phyloP scores from a whole-genome alignment of 2,113 vertebrate genomes.

The Trogon surrucura region DNA sequence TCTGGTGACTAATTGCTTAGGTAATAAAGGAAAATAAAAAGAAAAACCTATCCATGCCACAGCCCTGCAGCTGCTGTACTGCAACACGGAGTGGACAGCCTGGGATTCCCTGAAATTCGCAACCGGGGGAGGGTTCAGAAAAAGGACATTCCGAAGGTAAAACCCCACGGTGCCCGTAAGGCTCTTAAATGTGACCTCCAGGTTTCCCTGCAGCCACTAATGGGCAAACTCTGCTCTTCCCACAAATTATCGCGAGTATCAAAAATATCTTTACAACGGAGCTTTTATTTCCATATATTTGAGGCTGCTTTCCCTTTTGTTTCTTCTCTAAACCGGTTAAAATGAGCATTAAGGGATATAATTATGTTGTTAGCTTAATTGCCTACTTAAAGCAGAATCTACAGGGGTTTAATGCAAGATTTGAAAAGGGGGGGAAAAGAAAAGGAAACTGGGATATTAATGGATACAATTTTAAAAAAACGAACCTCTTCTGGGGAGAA shows the following conservation, averaged over 20 bases:
- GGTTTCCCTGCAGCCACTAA: background rate
- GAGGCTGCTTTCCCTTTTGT: conserved; percentile 74
- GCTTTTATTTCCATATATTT: conserved; percentile 61
- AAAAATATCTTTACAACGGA: conserved; percentile 55
- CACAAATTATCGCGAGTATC: background rate
- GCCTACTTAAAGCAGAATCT: conserved; percentile 82
- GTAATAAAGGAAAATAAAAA: background rate
- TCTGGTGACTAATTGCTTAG: background rate
- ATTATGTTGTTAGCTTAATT: conserved; percentile 85
- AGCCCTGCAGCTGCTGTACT: background rate
- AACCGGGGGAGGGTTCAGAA: background rate
- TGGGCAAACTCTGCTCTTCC: background rate
- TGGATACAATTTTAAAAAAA: conserved; percentile 49
- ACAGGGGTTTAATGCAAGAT: conserved; percentile 80
- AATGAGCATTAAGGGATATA: conserved; percentile 82
- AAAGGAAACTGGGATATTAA: conserved; percentile 71
- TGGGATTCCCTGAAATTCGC: background rate
- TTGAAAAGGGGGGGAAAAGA: background rate
- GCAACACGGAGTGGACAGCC: background rate
- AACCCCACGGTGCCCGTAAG: background rate
- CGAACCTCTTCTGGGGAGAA: conserved; percentile 61
- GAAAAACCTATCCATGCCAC: background rate
- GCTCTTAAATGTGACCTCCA: background rate
- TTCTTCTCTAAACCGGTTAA: conserved; percentile 78
- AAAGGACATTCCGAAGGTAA: background rate